These are phyloP conservation scores for Pheosia tremula DNA, from an alignment of 2,888 invertebrate species.

Conservation along the genomic window DNA sequence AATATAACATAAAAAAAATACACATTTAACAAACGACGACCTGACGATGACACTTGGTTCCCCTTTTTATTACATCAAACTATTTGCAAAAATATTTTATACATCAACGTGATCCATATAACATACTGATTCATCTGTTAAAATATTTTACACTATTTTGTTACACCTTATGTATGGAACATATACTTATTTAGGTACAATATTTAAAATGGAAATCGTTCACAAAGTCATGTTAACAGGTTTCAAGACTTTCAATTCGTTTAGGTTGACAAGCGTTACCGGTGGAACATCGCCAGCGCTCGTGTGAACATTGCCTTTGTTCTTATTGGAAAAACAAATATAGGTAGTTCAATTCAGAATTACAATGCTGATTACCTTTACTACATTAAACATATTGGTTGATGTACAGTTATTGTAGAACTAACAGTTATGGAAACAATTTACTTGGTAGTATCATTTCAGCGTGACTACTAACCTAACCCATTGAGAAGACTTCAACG, in stretches of 20 bases:
- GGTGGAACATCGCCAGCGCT: neutral
- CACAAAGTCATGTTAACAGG: conserved; percentile 1
- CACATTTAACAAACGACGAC: no score
- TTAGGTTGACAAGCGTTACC: neutral
- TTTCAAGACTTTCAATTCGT: conserved; percentile 2
- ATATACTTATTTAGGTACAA: neutral
- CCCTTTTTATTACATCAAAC: no score
- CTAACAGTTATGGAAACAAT: neutral
- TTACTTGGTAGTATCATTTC: neutral
- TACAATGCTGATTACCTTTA: neutral
- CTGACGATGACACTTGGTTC: no score
- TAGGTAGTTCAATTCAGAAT: neutral
- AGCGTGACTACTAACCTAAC: neutral
- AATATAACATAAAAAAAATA: no score
- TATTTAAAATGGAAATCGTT: conserved; percentile 4
- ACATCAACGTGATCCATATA: no score
- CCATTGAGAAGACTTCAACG: conserved; percentile 61
- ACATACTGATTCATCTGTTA: no score
- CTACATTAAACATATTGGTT: neutral
- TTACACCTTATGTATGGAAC: no score
- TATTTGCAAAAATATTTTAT: no score
- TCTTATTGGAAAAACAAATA: neutral
- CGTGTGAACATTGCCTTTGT: neutral
- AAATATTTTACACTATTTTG: neutral
- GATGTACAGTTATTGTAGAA: neutral